Evolutionary conservation across 2,113 vertebrate genomes (phyloP).

Genomic region (Caranx melampygus): DNA sequence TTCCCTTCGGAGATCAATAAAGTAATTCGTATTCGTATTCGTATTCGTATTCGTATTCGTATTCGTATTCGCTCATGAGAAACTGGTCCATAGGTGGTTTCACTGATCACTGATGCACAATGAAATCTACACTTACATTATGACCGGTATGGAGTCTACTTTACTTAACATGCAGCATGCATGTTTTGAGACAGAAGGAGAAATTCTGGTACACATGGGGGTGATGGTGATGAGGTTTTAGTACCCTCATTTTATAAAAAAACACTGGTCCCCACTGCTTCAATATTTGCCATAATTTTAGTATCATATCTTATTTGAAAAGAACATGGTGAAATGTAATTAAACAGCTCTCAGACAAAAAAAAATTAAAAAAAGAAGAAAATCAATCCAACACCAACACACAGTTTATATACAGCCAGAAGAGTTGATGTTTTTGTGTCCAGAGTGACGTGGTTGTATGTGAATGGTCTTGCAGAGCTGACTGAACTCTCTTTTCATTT

Average conservation of each 20-base stretch:
- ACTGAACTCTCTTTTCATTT: background rate
- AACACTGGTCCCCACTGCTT: background rate
- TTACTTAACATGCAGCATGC: too few species aligned
- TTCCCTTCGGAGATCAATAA: too few species aligned
- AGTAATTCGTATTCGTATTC: too few species aligned
- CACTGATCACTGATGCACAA: background rate
- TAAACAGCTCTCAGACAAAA: background rate
- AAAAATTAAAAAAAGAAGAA: background rate
- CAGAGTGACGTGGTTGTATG: background rate
- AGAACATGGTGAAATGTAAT: background rate
- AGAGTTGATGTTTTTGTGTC: too few species aligned
- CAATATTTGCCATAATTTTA: slow-evolving; percentile 1
- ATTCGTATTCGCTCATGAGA: too few species aligned
- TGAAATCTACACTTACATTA: background rate
- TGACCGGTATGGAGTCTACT: too few species aligned
- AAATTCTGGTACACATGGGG: too few species aligned
- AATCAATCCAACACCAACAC: background rate
- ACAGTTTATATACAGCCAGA: too few species aligned
- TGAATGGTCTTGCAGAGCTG: background rate
- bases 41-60: too few species aligned
- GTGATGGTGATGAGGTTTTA: background rate
- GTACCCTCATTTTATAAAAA: background rate
- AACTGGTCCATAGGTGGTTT: background rate
- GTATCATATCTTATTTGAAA: background rate
- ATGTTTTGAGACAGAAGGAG: too few species aligned